Evolutionary conservation across 2,113 vertebrate genomes (phyloP), one percentile per base, ranked within the genome.

Genomic region (Arizona elegans): DNA sequence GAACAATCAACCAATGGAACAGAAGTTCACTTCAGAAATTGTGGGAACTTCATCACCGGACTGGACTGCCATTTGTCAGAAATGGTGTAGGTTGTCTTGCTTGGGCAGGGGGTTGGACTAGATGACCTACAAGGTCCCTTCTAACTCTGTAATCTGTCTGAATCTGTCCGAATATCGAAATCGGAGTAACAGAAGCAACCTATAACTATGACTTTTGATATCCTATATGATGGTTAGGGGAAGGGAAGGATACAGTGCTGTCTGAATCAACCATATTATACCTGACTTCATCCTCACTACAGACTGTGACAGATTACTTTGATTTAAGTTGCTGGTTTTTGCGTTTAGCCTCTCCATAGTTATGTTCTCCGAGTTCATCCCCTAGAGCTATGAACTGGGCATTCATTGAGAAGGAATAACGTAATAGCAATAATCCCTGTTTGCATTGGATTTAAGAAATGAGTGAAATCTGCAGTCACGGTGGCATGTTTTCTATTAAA

Each of bases 181-280:
- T 33, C 55, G 81, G 47, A 92, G 92, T 95, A 96, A 95, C 91
- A 81, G 87, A 93, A 94, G 33, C 86, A 95, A 95, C 91, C 4
- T 86, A 95, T 94, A 53, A 10, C 94, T 0, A 3, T 89, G 91
- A 95, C 75, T 95, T 81, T 89, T 26, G 62, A 24, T 91, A 55
- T 26, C 94, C n/a, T 89, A 13, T 88, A 94, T 94, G 92, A 95
- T 55, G 96, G 95, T 96, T 96, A 95, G 2, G 15, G 47, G 62
- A 93, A 93, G 29, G 56, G 85, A 92, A 43, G 62, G 92, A 94
- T 58, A 47, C 1, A 58, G 26, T 54, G 87, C 87, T 96, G 95
- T 96, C 94, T 96, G 81, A 95, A 95, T 96, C 95, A 96, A 94
- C 89, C 96, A 93, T 95, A 95, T 96, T 96, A 92, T 95, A 89